These are phyloP conservation scores for Rhabdomys dilectus DNA, from an alignment of 2,113 vertebrate genomes.

Conservation along the genomic window DNA sequence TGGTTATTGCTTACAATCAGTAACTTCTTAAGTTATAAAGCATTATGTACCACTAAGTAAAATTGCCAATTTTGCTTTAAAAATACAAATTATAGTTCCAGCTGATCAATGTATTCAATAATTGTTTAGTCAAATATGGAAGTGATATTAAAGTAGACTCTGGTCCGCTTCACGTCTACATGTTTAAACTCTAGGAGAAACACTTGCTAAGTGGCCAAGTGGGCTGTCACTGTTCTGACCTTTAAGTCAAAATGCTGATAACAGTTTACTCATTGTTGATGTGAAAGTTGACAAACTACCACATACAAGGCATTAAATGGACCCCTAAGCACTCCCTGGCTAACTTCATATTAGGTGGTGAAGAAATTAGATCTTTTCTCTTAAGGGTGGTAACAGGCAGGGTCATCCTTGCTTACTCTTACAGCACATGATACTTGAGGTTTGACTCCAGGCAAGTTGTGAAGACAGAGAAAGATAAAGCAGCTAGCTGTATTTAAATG, in stretches of 20 bases:
- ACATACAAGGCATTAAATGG: background rate
- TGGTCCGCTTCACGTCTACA: background rate
- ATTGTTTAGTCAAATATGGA: background rate
- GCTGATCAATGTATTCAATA: background rate
- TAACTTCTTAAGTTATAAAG: conserved; percentile 22
- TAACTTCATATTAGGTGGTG: background rate
- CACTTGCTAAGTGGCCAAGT: background rate
- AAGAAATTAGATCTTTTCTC: background rate
- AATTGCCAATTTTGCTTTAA: background rate
- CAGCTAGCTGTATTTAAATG: background rate
- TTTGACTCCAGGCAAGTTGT: background rate
- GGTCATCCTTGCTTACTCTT: background rate
- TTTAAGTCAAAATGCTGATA: background rate
- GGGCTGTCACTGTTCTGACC: background rate
- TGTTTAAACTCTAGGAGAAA: background rate
- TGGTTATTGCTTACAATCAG: background rate
- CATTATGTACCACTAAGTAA: background rate
- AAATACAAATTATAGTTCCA: background rate
- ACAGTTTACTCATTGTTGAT: background rate
- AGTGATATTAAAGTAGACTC: background rate
- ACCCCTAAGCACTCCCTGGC: too few relatives aligned
- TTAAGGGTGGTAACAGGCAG: background rate
- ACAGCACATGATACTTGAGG: background rate
- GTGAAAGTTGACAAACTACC: conserved; percentile 19
- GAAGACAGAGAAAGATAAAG: background rate